phyloP scores from a whole-genome alignment of 2,797 vertebrate genomes.

The Xiphophorus birchmanni region DNA sequence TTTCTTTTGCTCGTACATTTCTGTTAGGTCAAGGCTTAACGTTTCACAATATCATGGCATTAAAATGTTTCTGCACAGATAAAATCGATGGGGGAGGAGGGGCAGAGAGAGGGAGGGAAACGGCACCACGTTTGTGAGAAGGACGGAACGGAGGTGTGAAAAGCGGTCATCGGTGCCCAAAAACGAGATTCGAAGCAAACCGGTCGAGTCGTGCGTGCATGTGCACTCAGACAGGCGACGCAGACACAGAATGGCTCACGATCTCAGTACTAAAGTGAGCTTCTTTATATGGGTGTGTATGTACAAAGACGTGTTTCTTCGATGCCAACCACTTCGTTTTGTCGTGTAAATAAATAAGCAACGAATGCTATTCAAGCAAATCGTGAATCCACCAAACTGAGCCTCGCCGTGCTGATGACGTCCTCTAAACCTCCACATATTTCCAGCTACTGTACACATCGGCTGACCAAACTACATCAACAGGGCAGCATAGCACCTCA shows the following conservation, averaged over 20 bases:
- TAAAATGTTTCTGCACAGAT: constrained; percentile 50
- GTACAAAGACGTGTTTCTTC: constrained; percentile 64
- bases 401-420: constrained; percentile 40
- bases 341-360: constrained; percentile 73
- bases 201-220: constrained; percentile 51
- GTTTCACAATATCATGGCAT: constrained; percentile 50
- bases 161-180: constrained; percentile 55
- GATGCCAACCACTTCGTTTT: constrained; percentile 54
- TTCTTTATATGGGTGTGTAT: constrained; percentile 59
- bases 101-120: not conserved
- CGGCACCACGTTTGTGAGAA: constrained; percentile 26
- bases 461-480: constrained; percentile 56
- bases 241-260: constrained; percentile 67
- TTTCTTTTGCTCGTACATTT: constrained; percentile 55
- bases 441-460: constrained; percentile 51
- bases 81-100: not conserved
- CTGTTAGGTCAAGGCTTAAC: constrained; percentile 43
- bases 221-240: constrained; percentile 58
- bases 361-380: constrained; percentile 75
- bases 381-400: constrained; percentile 44
- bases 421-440: constrained; percentile 33
- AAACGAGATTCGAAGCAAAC: constrained; percentile 49
- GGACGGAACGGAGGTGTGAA: constrained; percentile 35
- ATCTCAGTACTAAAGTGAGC: constrained; percentile 67
- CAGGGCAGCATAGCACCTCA: constrained; percentile 53